Evolutionary conservation across 1,140 invertebrate species (phyloP), one percentile per base, ranked within the genome.

Genomic region (Brachionus rotundiformis): DNA sequence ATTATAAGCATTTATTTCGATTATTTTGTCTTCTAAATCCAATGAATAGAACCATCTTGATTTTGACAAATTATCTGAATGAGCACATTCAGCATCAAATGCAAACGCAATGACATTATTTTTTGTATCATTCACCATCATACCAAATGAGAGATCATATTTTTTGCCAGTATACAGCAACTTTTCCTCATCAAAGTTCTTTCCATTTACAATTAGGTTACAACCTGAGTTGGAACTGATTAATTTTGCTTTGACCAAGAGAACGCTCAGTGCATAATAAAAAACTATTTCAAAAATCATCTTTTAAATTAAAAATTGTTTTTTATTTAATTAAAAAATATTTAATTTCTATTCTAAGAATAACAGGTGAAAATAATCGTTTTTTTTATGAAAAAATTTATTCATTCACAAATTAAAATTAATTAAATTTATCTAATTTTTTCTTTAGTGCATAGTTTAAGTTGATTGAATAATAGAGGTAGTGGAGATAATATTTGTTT

Each of bases 11-110:
- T 73, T 73, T 44, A 73, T 2, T 44, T 73, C 68, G 11, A 73
- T 73, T 25, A 41, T 25, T 25, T 44, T 44, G n/a, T 73, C 68
- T 11, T 73, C 41, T 25, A 73, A 73, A 27, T 73, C 68, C 13
- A 44, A 44, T 16, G 68, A 27, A 44, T 73, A 73, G 19, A 44
- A 44, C 16, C 36, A 39, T 44, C 25, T 73, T 8, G 68, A 73
- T 44, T 44, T 41, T 44, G 11, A 29, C 1, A 39, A 19, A 71
- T 25, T 13, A 41, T 23, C 44, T 11, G 68, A 44, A 25, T 25
- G 23, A n/a, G 11, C 19, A 27, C 68, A 73, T 44, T 73, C 68
- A 11, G 68, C 68, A 73, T 73, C 68, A 11, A 73, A 19, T 44
- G 68, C 33, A 25, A 31, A 73, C 0, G 36, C 68, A 23, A 73